Evolutionary conservation across 2,888 invertebrate species (phyloP).

Genomic region (Drosophila crucigera): DNA sequence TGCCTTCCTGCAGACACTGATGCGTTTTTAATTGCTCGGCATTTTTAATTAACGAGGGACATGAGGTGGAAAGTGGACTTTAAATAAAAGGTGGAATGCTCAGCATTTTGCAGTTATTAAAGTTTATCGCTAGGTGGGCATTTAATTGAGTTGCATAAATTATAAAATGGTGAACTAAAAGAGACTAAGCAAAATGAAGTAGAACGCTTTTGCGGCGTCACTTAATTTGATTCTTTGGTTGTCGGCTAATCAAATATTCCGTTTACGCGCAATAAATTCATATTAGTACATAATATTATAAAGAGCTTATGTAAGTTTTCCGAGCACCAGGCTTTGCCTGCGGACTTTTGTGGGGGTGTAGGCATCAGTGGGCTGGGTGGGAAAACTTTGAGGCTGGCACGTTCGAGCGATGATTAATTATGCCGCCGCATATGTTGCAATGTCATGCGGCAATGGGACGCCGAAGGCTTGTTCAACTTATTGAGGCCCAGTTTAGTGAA

Average conservation of each 20-base stretch:
- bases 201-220: conserved; percentile 22
- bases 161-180: conserved; percentile 14
- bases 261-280: conserved; percentile 58
- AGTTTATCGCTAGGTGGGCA: conserved; percentile 33
- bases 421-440: conserved; percentile 72
- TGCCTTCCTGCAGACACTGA: conserved; percentile 42
- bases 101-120: conserved; percentile 47
- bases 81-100: conserved; percentile 12
- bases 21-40: conserved; percentile 68
- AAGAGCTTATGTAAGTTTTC: conserved; percentile 45
- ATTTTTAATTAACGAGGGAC: conserved; percentile 62
- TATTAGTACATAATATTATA: conserved; percentile 46
- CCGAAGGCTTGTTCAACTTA: conserved; percentile 49
- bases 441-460: conserved; percentile 56
- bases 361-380: not conserved
- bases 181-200: conserved; percentile 1
- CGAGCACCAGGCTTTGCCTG: not conserved
- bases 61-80: not conserved
- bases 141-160: conserved; percentile 69
- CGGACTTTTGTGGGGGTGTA: not conserved
- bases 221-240: conserved; percentile 58
- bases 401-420: conserved; percentile 73
- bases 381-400: conserved; percentile 58
- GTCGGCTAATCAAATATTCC: conserved; percentile 73
- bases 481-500: conserved; percentile 41